These are phyloP conservation scores for Pseudomyrmex sp. DNA, from an alignment of 1,140 invertebrate genomes.

Conservation along the genomic window DNA sequence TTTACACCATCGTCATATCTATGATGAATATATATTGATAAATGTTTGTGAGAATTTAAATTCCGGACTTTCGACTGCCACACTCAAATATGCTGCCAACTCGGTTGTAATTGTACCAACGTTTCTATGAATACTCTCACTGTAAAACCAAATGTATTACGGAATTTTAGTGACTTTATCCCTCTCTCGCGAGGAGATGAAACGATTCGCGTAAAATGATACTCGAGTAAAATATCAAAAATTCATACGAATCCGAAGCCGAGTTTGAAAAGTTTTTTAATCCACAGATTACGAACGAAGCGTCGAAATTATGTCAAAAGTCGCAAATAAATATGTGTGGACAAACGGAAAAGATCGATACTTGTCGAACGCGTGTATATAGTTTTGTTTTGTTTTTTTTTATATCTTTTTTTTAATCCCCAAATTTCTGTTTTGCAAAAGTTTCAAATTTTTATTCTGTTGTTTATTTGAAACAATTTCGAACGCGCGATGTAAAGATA, in stretches of 20 bases:
- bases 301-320: conserved; percentile 35
- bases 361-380: too few species aligned
- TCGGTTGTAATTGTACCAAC: conserved; percentile 44
- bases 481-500: too few species aligned
- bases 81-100: conserved; percentile 24
- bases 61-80: conserved; percentile 22
- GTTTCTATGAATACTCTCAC: conserved; percentile 15
- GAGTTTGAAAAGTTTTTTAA: conserved; percentile 47
- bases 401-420: too few species aligned
- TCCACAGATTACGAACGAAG: conserved; percentile 44
- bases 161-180: conserved; percentile 44
- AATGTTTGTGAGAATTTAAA: conserved; percentile 40
- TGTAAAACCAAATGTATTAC: conserved; percentile 39
- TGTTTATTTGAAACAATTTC: too few species aligned
- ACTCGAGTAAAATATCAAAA: conserved; percentile 54
- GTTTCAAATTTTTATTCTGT: too few species aligned
- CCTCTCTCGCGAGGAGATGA: conserved; percentile 39
- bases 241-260: conserved; percentile 26
- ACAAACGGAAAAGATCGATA: neutral
- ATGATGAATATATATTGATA: conserved; percentile 8
- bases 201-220: conserved; percentile 18
- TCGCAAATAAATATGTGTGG: conserved; percentile 21
- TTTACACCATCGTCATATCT: neutral
- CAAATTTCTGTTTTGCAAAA: too few species aligned
- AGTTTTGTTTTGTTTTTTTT: too few species aligned